Evolutionary conservation across 1,140 invertebrate species (phyloP), one percentile per base, ranked within the genome.

Genomic region (Drosophila kurseongensis): DNA sequence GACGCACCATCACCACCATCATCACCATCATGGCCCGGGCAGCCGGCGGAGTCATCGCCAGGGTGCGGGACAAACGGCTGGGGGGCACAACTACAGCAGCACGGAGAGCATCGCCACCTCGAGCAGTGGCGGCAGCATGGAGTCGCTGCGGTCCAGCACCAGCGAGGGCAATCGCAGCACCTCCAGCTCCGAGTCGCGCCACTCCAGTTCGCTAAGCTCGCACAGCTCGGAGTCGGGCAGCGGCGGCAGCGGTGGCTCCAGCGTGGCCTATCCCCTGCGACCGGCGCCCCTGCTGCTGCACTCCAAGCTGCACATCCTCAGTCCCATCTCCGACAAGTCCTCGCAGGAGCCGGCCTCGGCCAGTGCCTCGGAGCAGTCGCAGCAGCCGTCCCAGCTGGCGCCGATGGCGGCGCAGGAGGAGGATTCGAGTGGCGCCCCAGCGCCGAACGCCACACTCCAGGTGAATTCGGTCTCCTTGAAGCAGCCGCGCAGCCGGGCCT

Each of bases 271-370:
- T 79, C 94, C 94, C 67, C 85, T 95, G 67, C 94, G 95, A 66
- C 72, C 73, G 47, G 95, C 94, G 48, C 96, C 95, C 79, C 91
- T 94, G 18, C 94, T 94, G 14, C 94, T 95, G 68, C 95, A 96
- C 86, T 94, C 95, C 9, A 97, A 97, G 88, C 91, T 97, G 69
- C 96, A 97, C 89, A 97, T 97, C 78, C 93, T 98, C 13, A 97
- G 96, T 59, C 97, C 97, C 6, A 98, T 97, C 80, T 97, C 96
- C 29, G 97, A 97, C 92, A 97, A 97, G 90, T 97, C 96, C n/a
- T 96, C 96, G 2, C 96, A 97, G 86, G 97, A 97, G 83, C 96
- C 96, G 12, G 95, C 95, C 13, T 96, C 95, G 1, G 96, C 96
- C 80, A 95, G 95, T 1, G 96, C 96, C 10, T 96, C 96, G 71